Evolutionary conservation across 2,113 vertebrate species (phyloP).

Genomic region (Eptesicus fuscus): DNA sequence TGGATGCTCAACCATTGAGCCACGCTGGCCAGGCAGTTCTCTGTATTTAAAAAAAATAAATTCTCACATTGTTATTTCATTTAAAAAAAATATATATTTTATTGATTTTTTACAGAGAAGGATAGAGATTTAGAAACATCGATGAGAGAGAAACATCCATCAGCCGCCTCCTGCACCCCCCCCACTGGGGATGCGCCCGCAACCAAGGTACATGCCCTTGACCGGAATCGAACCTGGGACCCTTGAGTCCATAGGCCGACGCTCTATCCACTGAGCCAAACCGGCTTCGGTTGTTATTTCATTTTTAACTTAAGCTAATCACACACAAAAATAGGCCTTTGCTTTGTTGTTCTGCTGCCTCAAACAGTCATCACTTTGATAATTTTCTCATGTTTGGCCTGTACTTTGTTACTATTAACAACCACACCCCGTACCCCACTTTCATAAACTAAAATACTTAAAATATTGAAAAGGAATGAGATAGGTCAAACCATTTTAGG

Average conservation of each 20-base stretch:
- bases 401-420: neutral
- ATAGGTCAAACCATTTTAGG: neutral
- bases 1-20: too few species aligned
- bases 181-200: too few species aligned
- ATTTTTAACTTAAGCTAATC: slow-evolving; percentile 9
- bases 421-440: neutral
- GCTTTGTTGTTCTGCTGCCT: neutral
- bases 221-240: too few species aligned
- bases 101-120: too few species aligned
- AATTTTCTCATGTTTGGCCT: neutral
- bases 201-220: too few species aligned
- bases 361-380: neutral
- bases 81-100: too few species aligned
- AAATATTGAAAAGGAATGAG: neutral
- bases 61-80: too few species aligned
- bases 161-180: too few species aligned
- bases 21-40: neutral
- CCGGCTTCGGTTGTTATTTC: slow-evolving; percentile 12
- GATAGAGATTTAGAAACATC: too few species aligned
- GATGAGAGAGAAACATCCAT: too few species aligned
- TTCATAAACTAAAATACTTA: neutral
- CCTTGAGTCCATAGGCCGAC: too few species aligned
- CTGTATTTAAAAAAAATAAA: neutral
- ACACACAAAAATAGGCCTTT: neutral
- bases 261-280: too few species aligned